Percentiles rank a stretch among this genome's conserved stretches.
These are phyloP conservation scores for Falco peregrinus DNA, from an alignment of 2,797 vertebrate species.

Conservation along the genomic window DNA sequence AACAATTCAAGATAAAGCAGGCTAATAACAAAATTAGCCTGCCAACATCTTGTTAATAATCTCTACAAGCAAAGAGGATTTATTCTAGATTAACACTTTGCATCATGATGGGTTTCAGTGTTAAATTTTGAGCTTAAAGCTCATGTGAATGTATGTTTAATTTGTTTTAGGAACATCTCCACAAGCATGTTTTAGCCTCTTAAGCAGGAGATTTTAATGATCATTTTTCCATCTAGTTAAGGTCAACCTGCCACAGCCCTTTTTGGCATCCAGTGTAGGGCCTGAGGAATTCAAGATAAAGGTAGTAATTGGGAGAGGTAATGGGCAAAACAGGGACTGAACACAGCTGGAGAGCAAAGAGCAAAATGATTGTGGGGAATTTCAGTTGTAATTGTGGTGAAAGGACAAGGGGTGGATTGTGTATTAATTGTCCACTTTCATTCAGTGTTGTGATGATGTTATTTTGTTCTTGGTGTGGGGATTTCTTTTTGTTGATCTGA, in stretches of 20 bases:
- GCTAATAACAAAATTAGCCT: background rate
- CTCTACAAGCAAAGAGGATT: background rate
- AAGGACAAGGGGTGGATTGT: background rate
- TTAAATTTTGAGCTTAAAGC: background rate
- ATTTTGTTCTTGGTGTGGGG: background rate
- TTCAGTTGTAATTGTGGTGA: background rate
- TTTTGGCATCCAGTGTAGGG: background rate
- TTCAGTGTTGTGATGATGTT: background rate
- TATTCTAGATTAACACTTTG: background rate
- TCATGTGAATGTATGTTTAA: background rate
- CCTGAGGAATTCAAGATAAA: background rate
- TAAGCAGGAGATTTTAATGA: background rate
- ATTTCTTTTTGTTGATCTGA: background rate
- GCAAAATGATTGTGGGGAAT: background rate
- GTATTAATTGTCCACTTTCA: background rate
- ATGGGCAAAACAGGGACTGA: background rate
- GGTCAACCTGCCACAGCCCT: background rate
- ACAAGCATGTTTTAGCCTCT: background rate
- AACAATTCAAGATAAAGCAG: background rate
- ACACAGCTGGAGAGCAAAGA: background rate
- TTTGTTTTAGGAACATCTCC: background rate
- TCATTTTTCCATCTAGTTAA: background rate
- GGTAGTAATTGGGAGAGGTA: background rate
- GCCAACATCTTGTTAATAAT: background rate
- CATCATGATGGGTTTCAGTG: background rate